Evolutionary conservation across 2,113 vertebrate species (phyloP).

Genomic region (Microcebus lehilahytsara): DNA sequence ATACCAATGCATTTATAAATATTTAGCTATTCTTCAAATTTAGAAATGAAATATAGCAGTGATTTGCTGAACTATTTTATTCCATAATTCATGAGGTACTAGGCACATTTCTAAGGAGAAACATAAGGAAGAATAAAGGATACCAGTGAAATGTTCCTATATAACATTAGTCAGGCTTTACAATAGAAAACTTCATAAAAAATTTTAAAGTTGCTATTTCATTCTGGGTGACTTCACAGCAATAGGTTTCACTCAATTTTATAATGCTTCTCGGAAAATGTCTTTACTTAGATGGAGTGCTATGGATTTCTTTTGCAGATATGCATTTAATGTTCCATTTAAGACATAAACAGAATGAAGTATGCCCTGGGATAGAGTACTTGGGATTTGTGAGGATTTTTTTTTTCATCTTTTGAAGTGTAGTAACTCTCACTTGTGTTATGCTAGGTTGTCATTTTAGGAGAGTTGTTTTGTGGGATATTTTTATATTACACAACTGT

Average conservation of each 20-base stretch:
- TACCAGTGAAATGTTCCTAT: not conserved
- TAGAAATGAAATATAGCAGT: not conserved
- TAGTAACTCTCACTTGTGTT: slow-evolving; percentile 41
- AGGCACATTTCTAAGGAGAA: not conserved
- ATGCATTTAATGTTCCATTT: slow-evolving; percentile 57
- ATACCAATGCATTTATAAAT: not conserved
- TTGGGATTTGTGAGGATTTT: slow-evolving; percentile 40
- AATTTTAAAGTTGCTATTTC: not conserved
- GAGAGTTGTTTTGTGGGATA: slow-evolving; percentile 5
- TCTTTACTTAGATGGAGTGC: slow-evolving; percentile 37
- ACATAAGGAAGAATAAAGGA: not conserved
- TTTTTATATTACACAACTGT: slow-evolving; percentile 17
- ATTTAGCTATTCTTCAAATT: not conserved
- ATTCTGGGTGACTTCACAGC: slow-evolving; percentile 5
- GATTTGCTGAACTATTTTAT: not conserved
- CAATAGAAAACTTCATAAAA: not conserved
- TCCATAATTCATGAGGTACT: not conserved
- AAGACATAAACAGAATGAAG: slow-evolving; percentile 41
- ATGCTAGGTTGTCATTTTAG: slow-evolving; percentile 1
- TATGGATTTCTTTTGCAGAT: slow-evolving; percentile 27
- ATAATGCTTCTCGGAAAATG: slow-evolving; percentile 6
- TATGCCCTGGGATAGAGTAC: not conserved
- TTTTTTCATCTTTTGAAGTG: slow-evolving; percentile 17
- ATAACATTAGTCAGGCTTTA: not conserved
- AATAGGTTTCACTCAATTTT: slow-evolving; percentile 3